Evolutionary conservation across 2,797 vertebrate genomes (phyloP).

Genomic region (Chrysocyon brachyurus): DNA sequence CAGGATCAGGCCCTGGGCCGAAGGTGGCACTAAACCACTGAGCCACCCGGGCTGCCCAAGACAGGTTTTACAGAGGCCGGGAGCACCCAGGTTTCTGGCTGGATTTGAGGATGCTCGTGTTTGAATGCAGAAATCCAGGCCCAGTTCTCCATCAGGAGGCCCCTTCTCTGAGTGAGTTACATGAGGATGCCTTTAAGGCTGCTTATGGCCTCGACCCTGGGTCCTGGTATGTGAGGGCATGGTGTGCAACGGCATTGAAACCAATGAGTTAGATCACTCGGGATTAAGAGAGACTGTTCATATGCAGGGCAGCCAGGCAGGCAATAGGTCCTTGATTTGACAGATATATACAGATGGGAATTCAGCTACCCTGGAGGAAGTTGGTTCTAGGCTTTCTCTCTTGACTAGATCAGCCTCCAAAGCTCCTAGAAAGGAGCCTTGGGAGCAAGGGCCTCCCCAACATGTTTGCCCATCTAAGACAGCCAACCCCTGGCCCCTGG

Average conservation of each 20-base stretch:
- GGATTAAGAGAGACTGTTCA: not conserved
- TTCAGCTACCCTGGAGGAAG: not conserved
- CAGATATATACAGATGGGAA: not conserved
- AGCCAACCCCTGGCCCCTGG: rapidly evolving
- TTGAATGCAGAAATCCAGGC: not conserved
- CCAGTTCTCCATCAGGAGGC: not conserved
- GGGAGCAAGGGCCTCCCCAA: not conserved
- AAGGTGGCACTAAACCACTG: too few relatives aligned
- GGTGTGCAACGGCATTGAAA: not conserved
- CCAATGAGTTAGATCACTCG: not conserved
- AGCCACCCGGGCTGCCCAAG: too few relatives aligned
- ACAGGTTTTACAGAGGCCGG: not conserved
- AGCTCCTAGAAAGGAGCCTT: not conserved
- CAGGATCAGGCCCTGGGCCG: too few relatives aligned
- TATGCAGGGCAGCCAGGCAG: not conserved
- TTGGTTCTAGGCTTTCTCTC: not conserved
- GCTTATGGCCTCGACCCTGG: not conserved
- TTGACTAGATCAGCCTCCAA: not conserved
- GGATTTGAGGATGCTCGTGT: not conserved
- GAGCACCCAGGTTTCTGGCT: not conserved
- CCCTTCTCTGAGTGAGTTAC: not conserved
- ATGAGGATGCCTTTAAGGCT: not conserved
- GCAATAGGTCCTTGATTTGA: not conserved
- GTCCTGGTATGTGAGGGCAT: not conserved
- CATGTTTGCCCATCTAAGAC: not conserved